Conservation (phyloP, 1,140 invertebrate species). For the Belonocnema kinseyi region DNA sequence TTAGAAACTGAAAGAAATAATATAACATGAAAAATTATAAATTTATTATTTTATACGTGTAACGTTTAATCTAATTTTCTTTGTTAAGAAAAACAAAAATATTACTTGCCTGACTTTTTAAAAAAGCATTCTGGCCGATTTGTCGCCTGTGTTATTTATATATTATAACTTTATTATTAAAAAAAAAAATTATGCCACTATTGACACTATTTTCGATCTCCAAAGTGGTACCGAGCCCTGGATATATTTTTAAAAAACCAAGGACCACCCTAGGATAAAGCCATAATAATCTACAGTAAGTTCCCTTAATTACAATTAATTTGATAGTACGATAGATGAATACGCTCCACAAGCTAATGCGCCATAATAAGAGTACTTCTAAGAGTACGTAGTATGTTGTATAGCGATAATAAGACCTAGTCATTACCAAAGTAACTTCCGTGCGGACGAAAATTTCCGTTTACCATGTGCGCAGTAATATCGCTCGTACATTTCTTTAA, state of each 20-base stretch:
- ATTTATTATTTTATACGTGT: no score
- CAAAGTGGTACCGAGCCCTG: no score
- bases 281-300: conserved; percentile 47
- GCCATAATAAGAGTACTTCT: conserved; percentile 58
- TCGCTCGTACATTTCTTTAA: conserved; percentile 24
- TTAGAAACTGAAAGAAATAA: no score
- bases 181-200: no score
- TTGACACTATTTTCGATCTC: no score
- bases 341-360: conserved; percentile 52
- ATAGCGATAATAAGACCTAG: conserved; percentile 69
- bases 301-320: conserved; percentile 50
- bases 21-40: no score
- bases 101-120: no score
- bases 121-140: no score
- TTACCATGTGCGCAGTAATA: conserved; percentile 31
- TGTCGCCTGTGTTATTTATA: no score
- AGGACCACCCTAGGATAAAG: conserved; percentile 29
- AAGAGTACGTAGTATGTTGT: conserved; percentile 49
- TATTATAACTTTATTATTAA: no score
- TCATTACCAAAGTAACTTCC: conserved; percentile 75
- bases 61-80: no score
- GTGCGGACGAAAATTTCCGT: conserved; percentile 42
- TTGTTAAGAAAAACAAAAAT: no score
- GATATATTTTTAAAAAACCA: background rate
- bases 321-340: conserved; percentile 37